Evolutionary conservation across 2,888 invertebrate species (phyloP).

Genomic region (Drosophila sordidapex): DNA sequence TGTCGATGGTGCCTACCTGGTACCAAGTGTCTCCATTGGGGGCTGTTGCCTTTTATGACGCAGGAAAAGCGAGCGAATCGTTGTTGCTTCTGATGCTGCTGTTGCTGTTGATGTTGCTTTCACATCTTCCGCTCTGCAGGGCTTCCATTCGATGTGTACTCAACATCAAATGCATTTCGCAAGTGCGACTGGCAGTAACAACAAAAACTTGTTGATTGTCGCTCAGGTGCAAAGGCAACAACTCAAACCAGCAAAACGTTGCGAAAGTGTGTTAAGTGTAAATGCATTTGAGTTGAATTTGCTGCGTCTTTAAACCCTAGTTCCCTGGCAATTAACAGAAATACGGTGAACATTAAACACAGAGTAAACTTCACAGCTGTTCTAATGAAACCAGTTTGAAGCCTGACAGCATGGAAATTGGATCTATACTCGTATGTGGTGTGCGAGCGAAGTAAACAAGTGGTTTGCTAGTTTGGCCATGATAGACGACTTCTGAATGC

Average conservation of each 20-base stretch:
- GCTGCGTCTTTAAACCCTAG: conserved; percentile 42
- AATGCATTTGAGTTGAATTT: conserved; percentile 51
- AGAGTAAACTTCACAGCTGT: conserved; percentile 17
- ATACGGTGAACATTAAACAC: conserved; percentile 18
- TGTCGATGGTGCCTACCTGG: conserved; percentile 32
- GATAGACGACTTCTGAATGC: conserved; percentile 23
- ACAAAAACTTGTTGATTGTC: conserved; percentile 70
- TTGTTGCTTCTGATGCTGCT: conserved; percentile 2
- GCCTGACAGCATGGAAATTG: conserved; percentile 49
- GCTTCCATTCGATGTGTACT: conserved; percentile 35
- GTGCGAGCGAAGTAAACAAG: conserved; percentile 26
- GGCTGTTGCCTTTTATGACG: conserved; percentile 40
- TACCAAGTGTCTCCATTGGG: conserved; percentile 40
- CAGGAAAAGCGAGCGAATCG: conserved; percentile 37
- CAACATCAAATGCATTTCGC: conserved; percentile 64
- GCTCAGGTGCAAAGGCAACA: conserved; percentile 41
- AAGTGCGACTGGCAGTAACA: conserved; percentile 42
- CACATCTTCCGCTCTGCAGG: conserved; percentile 44
- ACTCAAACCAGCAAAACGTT: conserved; percentile 21
- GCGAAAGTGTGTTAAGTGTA: conserved; percentile 62
- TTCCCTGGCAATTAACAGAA: conserved; percentile 37
- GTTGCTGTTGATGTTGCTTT: conserved; percentile 27
- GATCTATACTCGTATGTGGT: conserved; percentile 13
- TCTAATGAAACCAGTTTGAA: conserved; percentile 17
- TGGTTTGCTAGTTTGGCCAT: conserved; percentile 32